Conservation (phyloP, 1,140 invertebrate genomes). For the Drosophila arizonae region DNA sequence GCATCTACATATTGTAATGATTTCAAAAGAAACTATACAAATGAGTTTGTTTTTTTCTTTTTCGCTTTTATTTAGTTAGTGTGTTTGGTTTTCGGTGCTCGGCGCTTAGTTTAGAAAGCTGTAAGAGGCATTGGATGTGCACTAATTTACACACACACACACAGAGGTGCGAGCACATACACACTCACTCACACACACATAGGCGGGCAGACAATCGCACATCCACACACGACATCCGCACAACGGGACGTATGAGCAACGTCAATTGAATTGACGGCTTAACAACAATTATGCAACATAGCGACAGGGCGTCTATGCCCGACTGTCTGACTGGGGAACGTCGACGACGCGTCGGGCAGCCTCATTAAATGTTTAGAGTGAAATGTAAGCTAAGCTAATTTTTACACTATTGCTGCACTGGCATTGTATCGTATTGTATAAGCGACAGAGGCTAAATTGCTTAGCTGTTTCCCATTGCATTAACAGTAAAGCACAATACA, state of each 20-base stretch:
- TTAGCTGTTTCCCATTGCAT: neutral
- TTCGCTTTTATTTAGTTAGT: neutral
- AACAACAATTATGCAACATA: conserved; percentile 69
- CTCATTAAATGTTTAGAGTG: conserved; percentile 69
- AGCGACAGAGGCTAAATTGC: conserved; percentile 21
- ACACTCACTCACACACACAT: conserved; percentile 1
- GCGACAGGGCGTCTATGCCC: conserved; percentile 12
- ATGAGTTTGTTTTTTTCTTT: no score
- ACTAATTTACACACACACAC: conserved; percentile 27
- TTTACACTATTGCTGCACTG: conserved; percentile 27
- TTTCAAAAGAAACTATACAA: no score
- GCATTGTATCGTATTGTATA: conserved; percentile 28
- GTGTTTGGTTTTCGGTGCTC: neutral
- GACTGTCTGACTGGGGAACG: conserved; percentile 1
- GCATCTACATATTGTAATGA: no score
- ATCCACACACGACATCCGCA: conserved; percentile 49
- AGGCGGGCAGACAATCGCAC: conserved; percentile 5
- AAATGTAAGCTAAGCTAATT: conserved; percentile 71
- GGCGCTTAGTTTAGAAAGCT: neutral
- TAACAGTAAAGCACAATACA: conserved; percentile 3
- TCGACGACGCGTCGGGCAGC: conserved; percentile 19
- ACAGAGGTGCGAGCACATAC: neutral
- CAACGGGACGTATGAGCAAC: conserved; percentile 76
- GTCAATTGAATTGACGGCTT: conserved; percentile 78
- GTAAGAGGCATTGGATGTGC: conserved; percentile 31